phyloP scores from a whole-genome alignment of 2,888 invertebrate species.

The Hydrotaea cyrtoneurina region DNA sequence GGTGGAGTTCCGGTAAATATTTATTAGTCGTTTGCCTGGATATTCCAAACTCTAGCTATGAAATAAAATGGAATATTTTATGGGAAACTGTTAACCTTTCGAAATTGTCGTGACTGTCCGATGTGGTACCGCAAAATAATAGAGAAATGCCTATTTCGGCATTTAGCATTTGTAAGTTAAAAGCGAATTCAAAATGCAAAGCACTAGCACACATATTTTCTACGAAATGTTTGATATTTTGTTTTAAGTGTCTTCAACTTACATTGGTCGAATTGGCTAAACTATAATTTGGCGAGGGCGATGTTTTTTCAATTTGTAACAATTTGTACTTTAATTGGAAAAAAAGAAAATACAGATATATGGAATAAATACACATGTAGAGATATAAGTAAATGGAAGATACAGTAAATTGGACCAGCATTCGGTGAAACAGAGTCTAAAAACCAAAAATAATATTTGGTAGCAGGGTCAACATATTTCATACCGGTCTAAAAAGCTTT shows the following conservation, averaged over 20 bases:
- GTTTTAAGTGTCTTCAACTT: constrained; percentile 69
- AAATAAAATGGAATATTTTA: too few relatives aligned
- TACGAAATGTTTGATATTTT: neutral
- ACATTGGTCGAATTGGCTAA: constrained; percentile 76
- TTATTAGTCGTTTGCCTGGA: too few relatives aligned
- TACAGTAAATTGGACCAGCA: neutral
- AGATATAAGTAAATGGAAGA: neutral
- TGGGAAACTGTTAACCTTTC: too few relatives aligned
- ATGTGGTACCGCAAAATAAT: too few relatives aligned
- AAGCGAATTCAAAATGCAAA: neutral
- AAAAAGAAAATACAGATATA: neutral
- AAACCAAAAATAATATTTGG: neutral
- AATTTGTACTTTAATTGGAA: constrained; percentile 73
- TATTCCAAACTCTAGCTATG: too few relatives aligned
- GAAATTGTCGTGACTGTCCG: too few relatives aligned
- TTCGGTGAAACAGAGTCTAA: neutral
- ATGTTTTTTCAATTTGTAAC: constrained; percentile 75
- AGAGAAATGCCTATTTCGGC: too few relatives aligned
- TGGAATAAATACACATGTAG: neutral
- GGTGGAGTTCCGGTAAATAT: too few relatives aligned
- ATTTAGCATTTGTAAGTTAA: neutral
- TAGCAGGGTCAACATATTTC: too few relatives aligned
- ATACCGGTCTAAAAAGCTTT: too few relatives aligned
- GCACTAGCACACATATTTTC: neutral
- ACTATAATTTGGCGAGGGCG: constrained; percentile 77